Evolutionary conservation across 2,797 vertebrate species (phyloP).

Genomic region (Dryobates pubescens): DNA sequence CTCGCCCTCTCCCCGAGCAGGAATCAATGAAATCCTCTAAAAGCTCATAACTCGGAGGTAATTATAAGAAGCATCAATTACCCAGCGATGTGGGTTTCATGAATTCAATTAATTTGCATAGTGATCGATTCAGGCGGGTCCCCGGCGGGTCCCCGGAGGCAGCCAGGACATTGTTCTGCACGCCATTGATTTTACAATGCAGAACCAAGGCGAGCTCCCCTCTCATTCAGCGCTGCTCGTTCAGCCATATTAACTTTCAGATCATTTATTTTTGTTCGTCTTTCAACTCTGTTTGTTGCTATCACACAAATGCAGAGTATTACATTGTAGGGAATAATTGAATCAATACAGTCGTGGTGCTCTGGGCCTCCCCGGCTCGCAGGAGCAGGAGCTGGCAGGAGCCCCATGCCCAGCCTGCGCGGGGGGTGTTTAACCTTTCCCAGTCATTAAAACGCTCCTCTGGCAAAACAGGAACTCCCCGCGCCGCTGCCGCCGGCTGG

Average conservation of each 20-base stretch:
- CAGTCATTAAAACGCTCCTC: conserved; percentile 45
- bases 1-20: not conserved
- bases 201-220: conserved; percentile 53
- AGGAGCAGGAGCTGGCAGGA: conserved; percentile 33
- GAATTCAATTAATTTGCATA: conserved; percentile 83
- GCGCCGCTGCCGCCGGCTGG: not conserved
- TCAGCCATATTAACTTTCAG: conserved; percentile 84
- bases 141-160: conserved; percentile 63
- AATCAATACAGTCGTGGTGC: conserved; percentile 76
- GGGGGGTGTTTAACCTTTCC: conserved; percentile 42
- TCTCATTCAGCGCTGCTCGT: conserved; percentile 78
- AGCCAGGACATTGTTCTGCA: conserved; percentile 69
- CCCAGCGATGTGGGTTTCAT: conserved; percentile 74
- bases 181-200: conserved; percentile 68
- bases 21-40: conserved; percentile 78
- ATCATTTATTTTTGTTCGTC: conserved; percentile 83
- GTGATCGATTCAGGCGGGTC: conserved; percentile 76
- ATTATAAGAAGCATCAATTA: conserved; percentile 83
- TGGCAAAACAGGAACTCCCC: conserved; percentile 28
- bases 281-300: conserved; percentile 84
- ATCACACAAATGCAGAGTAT: conserved; percentile 80
- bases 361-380: conserved; percentile 58
- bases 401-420: not conserved
- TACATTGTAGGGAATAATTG: conserved; percentile 80
- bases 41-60: conserved; percentile 80